Evolutionary conservation across 2,113 vertebrate species (phyloP).

Genomic region (Natator depressus): DNA sequence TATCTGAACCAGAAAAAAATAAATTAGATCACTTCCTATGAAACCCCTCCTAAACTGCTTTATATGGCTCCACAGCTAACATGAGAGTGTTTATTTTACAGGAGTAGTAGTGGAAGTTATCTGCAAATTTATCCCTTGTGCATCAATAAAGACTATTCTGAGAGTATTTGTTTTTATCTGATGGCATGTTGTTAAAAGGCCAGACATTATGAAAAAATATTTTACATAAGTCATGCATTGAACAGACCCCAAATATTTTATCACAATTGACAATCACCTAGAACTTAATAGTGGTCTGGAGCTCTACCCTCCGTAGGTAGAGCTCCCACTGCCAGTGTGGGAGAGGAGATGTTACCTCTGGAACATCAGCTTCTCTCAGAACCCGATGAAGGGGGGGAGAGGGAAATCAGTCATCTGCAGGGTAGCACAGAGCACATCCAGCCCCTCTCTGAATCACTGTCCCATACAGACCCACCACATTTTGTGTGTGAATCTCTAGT

Average conservation of each 20-base stretch:
- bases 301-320: neutral
- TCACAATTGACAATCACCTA: neutral
- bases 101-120: neutral
- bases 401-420: neutral
- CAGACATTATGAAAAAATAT: neutral
- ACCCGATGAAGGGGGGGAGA: neutral
- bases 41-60: neutral
- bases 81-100: neutral
- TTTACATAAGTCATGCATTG: neutral
- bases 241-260: neutral
- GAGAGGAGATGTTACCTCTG: neutral
- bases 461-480: neutral
- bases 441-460: conserved; percentile 2
- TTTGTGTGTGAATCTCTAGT: conserved; percentile 4
- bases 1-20: neutral
- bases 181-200: neutral
- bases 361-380: neutral
- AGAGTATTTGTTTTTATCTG: neutral
- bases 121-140: neutral
- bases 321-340: neutral
- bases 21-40: neutral
- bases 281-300: neutral
- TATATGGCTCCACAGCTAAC: neutral
- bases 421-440: neutral
- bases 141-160: neutral